Evolutionary conservation across 2,113 vertebrate genomes (phyloP).

Genomic region (Equus quagga): DNA sequence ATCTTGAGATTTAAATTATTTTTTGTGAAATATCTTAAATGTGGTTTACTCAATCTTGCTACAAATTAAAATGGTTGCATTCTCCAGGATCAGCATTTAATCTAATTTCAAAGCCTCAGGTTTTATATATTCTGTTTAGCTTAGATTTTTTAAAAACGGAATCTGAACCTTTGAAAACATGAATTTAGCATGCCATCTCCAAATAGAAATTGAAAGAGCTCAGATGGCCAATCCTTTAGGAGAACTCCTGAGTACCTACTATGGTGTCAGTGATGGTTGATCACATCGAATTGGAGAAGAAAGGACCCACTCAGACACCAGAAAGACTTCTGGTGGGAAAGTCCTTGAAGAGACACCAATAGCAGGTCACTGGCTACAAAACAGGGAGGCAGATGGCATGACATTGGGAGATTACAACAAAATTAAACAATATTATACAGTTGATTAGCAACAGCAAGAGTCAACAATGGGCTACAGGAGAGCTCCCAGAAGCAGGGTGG

Average conservation of each 20-base stretch:
- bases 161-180: background rate
- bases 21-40: constrained; percentile 21
- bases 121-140: background rate
- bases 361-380: background rate
- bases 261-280: background rate
- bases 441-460: background rate
- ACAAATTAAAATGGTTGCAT: background rate
- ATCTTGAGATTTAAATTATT: background rate
- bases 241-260: background rate
- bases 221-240: background rate
- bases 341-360: background rate
- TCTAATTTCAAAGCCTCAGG: background rate
- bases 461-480: background rate
- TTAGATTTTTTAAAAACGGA: background rate
- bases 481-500: background rate
- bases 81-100: background rate
- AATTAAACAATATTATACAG: background rate
- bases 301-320: background rate
- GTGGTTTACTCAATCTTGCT: background rate
- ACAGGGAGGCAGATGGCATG: background rate
- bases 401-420: background rate
- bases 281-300: background rate
- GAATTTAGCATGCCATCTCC: background rate
- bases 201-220: background rate
- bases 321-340: background rate